Percentiles rank a stretch among this genome's conserved stretches.
phyloP scores from a whole-genome alignment of 2,113 vertebrate genomes.

The Motacilla tschutschensis region DNA sequence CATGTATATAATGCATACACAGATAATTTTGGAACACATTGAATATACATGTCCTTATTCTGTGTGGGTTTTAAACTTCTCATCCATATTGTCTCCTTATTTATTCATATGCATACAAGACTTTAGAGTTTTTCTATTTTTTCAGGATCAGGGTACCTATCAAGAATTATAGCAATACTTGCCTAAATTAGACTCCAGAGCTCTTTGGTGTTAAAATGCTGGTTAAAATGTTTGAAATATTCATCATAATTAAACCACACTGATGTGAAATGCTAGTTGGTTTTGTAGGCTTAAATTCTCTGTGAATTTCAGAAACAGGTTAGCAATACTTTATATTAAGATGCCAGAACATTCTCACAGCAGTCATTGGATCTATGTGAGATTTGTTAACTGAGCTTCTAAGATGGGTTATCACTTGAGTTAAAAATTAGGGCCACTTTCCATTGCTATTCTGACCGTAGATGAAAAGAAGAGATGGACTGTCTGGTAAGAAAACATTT shows the following conservation, averaged over 20 bases:
- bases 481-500: not conserved
- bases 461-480: not conserved
- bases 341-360: not conserved
- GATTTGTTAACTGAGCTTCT: not conserved
- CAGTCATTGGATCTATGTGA: not conserved
- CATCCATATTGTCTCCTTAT: not conserved
- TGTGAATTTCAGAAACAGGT: not conserved
- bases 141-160: not conserved
- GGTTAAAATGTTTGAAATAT: not conserved
- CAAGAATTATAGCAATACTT: not conserved
- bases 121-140: not conserved
- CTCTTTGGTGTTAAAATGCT: not conserved
- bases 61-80: not conserved
- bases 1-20: not conserved
- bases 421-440: not conserved
- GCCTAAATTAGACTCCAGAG: not conserved
- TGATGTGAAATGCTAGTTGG: rapidly evolving
- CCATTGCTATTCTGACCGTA: not conserved
- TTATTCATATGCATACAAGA: not conserved
- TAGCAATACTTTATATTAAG: not conserved
- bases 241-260: not conserved
- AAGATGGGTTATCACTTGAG: not conserved
- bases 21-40: not conserved
- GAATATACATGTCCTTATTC: not conserved
- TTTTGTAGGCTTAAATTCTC: not conserved